These are phyloP conservation scores for Etheostoma nigrum DNA, from an alignment of 2,797 vertebrate species.

Conservation along the genomic window DNA sequence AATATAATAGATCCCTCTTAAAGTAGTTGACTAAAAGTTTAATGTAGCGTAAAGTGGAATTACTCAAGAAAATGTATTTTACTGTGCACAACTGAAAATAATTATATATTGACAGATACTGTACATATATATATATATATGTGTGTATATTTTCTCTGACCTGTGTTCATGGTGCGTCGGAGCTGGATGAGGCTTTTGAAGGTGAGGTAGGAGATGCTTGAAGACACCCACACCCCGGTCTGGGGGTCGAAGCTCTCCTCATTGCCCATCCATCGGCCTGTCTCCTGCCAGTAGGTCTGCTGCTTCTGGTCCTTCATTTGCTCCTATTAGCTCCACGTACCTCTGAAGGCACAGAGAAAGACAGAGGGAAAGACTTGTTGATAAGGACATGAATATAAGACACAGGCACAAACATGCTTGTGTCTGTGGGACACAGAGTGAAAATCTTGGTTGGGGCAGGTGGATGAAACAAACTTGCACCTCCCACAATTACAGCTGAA, in stretches of 20 bases:
- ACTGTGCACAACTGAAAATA: background rate
- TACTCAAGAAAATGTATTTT: background rate
- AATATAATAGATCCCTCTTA: background rate
- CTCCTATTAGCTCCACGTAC: conserved; percentile 84
- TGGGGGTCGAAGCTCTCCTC: conserved; percentile 89
- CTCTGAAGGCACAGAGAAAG: conserved; percentile 59
- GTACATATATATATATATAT: too few species aligned
- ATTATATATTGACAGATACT: background rate
- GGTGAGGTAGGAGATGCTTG: conserved; percentile 91
- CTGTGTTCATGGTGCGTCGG: conserved; percentile 85
- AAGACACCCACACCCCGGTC: conserved; percentile 85
- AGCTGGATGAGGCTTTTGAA: conserved; percentile 94
- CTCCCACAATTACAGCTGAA: conserved; percentile 33
- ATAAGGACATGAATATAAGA: conserved; percentile 3
- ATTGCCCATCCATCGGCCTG: conserved; percentile 87
- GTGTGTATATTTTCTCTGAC: conserved; percentile 57
- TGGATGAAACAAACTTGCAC: conserved; percentile 44
- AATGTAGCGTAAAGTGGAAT: background rate
- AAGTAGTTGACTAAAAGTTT: background rate
- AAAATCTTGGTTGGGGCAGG: conserved; percentile 15
- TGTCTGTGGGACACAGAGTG: conserved; percentile 14
- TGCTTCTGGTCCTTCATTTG: conserved; percentile 88
- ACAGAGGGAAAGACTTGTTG: background rate
- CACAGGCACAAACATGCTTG: conserved; percentile 36
- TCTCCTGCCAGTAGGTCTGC: conserved; percentile 90